Percentiles rank a stretch among this genome's conserved stretches.
phyloP scores from a whole-genome alignment of 2,888 invertebrate species.

The Nomada flava region DNA sequence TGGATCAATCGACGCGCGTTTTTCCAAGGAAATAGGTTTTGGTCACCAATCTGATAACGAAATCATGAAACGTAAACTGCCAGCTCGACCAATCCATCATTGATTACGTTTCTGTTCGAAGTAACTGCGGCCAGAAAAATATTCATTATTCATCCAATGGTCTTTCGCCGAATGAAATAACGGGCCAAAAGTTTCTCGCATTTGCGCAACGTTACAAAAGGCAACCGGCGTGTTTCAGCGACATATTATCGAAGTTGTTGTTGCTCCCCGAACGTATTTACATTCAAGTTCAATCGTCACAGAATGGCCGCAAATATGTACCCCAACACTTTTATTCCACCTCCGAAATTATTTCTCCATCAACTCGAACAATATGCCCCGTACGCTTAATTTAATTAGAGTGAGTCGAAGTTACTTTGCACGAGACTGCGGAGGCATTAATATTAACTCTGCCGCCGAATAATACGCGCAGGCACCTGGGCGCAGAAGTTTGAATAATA shows the following conservation, averaged over 20 bases:
- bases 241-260: background rate
- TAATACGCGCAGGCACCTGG: slow-evolving; percentile 6
- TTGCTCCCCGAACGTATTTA: too few species aligned
- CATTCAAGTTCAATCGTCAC: background rate
- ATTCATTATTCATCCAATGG: background rate
- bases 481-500: slow-evolving; percentile 1
- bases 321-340: background rate
- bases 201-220: background rate
- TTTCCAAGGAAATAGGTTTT: background rate
- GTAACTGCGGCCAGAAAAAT: background rate
- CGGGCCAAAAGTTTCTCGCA: background rate
- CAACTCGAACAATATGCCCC: background rate
- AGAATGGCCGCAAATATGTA: background rate
- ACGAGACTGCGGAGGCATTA: slow-evolving; percentile 2
- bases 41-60: slow-evolving; percentile 9
- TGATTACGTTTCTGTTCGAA: slow-evolving; percentile 14
- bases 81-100: background rate
- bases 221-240: background rate
- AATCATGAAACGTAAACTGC: slow-evolving; percentile 4
- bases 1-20: background rate
- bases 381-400: slow-evolving; percentile 9
- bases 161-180: background rate
- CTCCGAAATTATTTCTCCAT: background rate
- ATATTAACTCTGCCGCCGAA: slow-evolving; percentile 22
- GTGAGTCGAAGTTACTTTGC: slow-evolving; percentile 14